A percentile compares a stretch with the other conserved stretches of the same genome.
phyloP scores from a whole-genome alignment of 2,888 invertebrate species.

The Cheilosia scutellata region DNA sequence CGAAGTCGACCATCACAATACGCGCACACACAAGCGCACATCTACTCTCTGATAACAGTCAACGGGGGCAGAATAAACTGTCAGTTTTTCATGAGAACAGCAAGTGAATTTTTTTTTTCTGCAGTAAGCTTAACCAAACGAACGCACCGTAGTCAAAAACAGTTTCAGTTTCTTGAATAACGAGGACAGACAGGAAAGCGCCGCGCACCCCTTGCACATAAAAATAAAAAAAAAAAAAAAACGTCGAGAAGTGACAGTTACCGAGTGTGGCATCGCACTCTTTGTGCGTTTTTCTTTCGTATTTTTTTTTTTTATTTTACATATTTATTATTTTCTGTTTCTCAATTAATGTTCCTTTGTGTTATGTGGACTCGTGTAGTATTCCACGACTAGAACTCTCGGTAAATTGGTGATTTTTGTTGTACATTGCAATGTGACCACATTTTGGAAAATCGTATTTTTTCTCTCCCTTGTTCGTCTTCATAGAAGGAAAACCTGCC shows the following conservation, averaged over 20 bases:
- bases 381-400: constrained; percentile 54
- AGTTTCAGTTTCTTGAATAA: constrained; percentile 62
- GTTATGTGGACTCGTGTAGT: constrained; percentile 64
- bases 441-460: constrained; percentile 27
- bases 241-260: constrained; percentile 63
- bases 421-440: constrained; percentile 51
- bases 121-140: constrained; percentile 17
- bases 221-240: neutral
- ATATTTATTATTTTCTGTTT: constrained; percentile 31
- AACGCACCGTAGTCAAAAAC: constrained; percentile 18
- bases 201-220: constrained; percentile 23
- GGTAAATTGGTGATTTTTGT: constrained; percentile 56
- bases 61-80: constrained; percentile 13
- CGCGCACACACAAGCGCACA: constrained; percentile 9
- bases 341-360: constrained; percentile 65
- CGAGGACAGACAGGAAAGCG: constrained; percentile 56
- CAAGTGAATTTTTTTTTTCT: constrained; percentile 31
- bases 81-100: constrained; percentile 23
- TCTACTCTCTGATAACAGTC: constrained; percentile 13
- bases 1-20: neutral
- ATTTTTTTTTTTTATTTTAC: constrained; percentile 28
- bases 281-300: constrained; percentile 66
- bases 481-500: constrained; percentile 31
- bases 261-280: constrained; percentile 71
- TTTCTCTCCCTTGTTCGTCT: constrained; percentile 28